Evolutionary conservation across 1,140 invertebrate species (phyloP), one percentile per base, ranked within the genome.

Genomic region (Zaprionus capensis): DNA sequence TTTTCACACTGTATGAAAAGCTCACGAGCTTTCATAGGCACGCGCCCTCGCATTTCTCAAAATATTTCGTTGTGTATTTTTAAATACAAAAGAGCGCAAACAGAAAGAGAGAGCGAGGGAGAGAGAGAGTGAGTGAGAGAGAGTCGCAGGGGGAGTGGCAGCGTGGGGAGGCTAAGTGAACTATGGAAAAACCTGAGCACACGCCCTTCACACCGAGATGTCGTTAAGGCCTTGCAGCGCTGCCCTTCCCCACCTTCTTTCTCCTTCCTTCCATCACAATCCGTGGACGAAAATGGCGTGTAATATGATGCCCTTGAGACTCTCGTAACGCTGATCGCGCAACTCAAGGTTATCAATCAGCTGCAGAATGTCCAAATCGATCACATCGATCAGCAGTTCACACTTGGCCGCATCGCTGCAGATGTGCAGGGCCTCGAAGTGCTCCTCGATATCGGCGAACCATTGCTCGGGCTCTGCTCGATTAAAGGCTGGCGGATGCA

Each of bases 31-130:
- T 65, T 65, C 51, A 58, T 26, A 65, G 61, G 69, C 69, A 65
- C 69, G 69, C 69, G 69, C 53, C 61, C 36, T 65, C 36, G 69
- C 53, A 65, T 57, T 71, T 65, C 62, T 71, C 41, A 12, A 71
- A 65, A 71, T 66, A 51, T 66, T 66, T 71, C 41, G 2, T 46
- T 58, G 62, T 58, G 70, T 71, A 71, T 71, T 71, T 71, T 57
- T 58, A 71, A 58, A 71, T 51, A 31, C 28, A 20, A 34, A 56
- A 63, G 49, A 65, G 63, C 51, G 31, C 31, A 53, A 3, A 51
- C 5, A 15, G 24, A 28, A 4, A 31, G 51, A 20, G 24, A 57
- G 34, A 59, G 17, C n/a, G n/a, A 53, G 34, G 38, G 53, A 46
- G 14, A 17, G 31, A 36, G 44, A 59, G 17, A 58, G 2, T 12